Base-by-base conservation (phyloP, 2,797 vertebrate species). In the Perodicticus potto region DNA sequence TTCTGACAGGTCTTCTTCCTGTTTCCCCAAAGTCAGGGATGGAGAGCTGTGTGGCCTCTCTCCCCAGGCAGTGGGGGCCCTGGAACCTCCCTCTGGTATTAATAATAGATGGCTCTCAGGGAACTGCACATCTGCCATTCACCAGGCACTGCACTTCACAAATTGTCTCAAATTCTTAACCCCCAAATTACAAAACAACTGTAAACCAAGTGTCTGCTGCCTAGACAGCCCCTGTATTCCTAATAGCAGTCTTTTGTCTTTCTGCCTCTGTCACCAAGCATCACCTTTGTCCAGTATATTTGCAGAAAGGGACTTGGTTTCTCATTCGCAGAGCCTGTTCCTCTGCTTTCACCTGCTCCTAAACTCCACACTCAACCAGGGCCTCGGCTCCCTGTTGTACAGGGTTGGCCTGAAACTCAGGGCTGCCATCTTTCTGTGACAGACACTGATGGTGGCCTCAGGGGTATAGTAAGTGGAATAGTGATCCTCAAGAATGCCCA, bases 91-190 rank as follows among this genome's bases (percentile, higher is more conserved):
- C 49, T 90, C 63, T 61, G 23, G 53, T 59, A 76, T 96, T 88
- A 97, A 94, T 92, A 93, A 96, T 93, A 94, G 69, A 96, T 93
- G 88, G 3, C 22, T 93, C 45, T 96, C 73, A 83, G 7, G 87
- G 73, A 91, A 85, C 74, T 88, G 83, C 12, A 45, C 95, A 93
- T 94, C 96, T 96, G 95, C 90, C 63, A 61, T 61, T 77, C 69
- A 82, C 59, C 63, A 96, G 61, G 22, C 90, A 37, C 11, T 85
- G 53, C 32, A 12, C 84, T 81, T 83, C 59, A 82, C 65, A 80
- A 86, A 96, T 43, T 70, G 76, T 94, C 73, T 94, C 83, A 45
- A 67, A 92, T 73, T 80, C 87, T 91, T 85, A 80, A 49, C 74
- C 37, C 34, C 65, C 10, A 53, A 63, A 45, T 23, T 80, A 55